A percentile compares a stretch with the other conserved stretches of the same genome.
These are phyloP conservation scores for Periparus ater DNA, from an alignment of 2,797 vertebrate genomes.

Conservation along the genomic window DNA sequence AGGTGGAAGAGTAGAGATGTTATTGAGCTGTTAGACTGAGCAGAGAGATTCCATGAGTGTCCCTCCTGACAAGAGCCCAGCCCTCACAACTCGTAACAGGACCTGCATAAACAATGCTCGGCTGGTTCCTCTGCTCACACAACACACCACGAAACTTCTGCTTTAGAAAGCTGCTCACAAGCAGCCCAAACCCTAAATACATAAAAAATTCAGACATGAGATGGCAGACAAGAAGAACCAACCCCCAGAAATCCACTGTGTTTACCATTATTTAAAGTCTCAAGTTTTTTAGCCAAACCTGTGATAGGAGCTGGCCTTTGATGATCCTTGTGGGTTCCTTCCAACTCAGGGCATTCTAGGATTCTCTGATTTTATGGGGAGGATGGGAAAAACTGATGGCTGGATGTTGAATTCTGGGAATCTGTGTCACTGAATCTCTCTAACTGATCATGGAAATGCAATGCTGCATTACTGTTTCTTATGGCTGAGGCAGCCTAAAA, in stretches of 20 bases:
- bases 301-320: background rate
- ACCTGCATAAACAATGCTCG: background rate
- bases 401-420: background rate
- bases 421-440: background rate
- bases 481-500: background rate
- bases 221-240: background rate
- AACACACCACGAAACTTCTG: fast-evolving
- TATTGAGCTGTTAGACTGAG: background rate
- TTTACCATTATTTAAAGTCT: background rate
- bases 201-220: background rate
- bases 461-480: background rate
- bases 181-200: background rate
- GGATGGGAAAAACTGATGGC: background rate
- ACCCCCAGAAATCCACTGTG: fast-evolving
- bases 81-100: fast-evolving
- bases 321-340: background rate
- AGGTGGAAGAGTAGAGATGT: background rate
- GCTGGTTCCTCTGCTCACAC: background rate
- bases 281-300: background rate
- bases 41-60: background rate
- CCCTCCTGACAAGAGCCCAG: background rate
- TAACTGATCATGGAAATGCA: background rate
- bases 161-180: background rate
- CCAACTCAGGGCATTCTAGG: background rate
- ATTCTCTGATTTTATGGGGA: background rate